Evolutionary conservation across 2,797 vertebrate species (phyloP), one percentile per base, ranked within the genome.

Genomic region (Lates japonicus): DNA sequence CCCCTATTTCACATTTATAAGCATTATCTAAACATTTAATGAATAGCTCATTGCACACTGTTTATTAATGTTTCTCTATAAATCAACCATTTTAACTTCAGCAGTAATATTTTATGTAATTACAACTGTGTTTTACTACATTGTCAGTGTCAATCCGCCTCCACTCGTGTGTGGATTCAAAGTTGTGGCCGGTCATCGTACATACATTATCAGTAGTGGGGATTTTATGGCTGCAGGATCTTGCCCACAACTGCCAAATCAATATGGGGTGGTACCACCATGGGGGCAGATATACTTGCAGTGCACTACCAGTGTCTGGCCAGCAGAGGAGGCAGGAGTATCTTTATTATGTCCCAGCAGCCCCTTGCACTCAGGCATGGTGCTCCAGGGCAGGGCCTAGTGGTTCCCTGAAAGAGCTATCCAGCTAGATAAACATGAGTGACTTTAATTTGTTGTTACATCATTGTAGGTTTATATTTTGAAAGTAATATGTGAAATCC

Each of bases 251-350:
- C 0, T 22, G 11, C 14, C 35, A 39, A 29, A 57, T 51, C 25
- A 73, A 7, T 42, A 14, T 10, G 5, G 9, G 4, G 11, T 20
- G 13, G 10, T 46, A 25, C 20, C n/a, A 46, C 22, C 1, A 29
- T 9, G 6, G 3, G 4, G 31, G n/a, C 3, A 46, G 48, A 55
- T 19, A 54, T 31, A 25, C 13, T 19, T 16, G 55, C 37, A 3
- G 10, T 80, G 76, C 64, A 87, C 7, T 84, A 29, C 25, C 29
- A 16, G 25, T 20, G 2, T 74, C 2, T 57, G 14, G 13, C 82
- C 90, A 91, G 63, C 85, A 89, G 90, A 76, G 78, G 88, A 17
- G 2, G 90, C 35, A 25, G 39, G n/a, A 55, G 51, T 17, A 42
- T 8, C 17, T 35, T 8, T 3, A 29, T 22, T 22, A 9, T 39